Percentiles rank a stretch among this genome's conserved stretches.
Conservation (phyloP, 2,113 vertebrate species). For the Gallinago media region DNA sequence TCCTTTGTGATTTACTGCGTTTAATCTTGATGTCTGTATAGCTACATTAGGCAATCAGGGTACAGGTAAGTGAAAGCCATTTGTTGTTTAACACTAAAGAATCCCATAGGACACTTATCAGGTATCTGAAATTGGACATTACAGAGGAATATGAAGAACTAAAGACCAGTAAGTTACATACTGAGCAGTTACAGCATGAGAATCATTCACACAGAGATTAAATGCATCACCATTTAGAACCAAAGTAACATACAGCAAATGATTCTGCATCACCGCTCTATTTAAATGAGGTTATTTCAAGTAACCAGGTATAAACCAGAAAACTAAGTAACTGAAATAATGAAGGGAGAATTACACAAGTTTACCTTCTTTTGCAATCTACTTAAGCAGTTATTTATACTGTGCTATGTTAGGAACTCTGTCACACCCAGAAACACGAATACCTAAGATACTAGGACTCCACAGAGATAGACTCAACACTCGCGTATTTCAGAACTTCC, state of each 20-base stretch:
- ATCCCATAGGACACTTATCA: neutral
- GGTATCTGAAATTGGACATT: neutral
- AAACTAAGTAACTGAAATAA: neutral
- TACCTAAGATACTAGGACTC: neutral
- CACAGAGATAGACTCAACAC: neutral
- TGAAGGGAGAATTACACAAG: neutral
- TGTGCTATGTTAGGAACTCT: slow-evolving; percentile 24
- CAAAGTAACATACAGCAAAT: neutral
- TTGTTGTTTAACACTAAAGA: neutral
- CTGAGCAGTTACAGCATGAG: neutral
- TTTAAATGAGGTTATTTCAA: neutral
- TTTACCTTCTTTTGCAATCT: neutral
- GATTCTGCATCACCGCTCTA: neutral
- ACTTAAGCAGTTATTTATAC: neutral
- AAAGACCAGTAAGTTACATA: neutral
- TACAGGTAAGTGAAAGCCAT: neutral
- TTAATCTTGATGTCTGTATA: neutral
- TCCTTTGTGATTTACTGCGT: neutral
- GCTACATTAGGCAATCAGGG: neutral
- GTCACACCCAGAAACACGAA: slow-evolving; percentile 54
- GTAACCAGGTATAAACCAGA: neutral
- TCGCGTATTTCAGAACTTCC: neutral
- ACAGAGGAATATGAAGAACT: neutral
- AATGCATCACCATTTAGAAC: neutral
- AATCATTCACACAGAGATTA: neutral